Conservation (phyloP, 2,888 invertebrate species). For the Microctonus aethiopoides region DNA sequence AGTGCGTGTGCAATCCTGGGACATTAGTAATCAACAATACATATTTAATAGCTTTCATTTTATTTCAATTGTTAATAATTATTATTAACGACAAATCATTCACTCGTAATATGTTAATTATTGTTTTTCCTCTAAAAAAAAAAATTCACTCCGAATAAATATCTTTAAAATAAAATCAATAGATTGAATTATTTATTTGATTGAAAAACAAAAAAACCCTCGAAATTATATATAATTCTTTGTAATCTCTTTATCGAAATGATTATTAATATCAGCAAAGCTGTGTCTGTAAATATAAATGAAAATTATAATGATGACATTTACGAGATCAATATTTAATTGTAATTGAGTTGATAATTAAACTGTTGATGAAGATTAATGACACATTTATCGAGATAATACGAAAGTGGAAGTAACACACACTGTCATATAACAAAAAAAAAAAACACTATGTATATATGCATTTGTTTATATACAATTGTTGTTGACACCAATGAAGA, state of each 20-base stretch:
- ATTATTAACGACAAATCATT: too few species aligned
- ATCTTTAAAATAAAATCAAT: not conserved
- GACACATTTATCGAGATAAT: slow-evolving; percentile 5
- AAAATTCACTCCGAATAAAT: not conserved
- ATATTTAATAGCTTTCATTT: too few species aligned
- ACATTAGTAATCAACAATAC: not conserved
- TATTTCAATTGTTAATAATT: too few species aligned
- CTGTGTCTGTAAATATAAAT: not conserved
- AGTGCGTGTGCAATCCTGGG: slow-evolving; percentile 14
- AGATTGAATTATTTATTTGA: too few species aligned
- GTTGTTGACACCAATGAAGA: not conserved
- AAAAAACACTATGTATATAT: slow-evolving; percentile 13
- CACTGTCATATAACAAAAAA: slow-evolving; percentile 23
- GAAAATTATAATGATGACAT: slow-evolving; percentile 38
- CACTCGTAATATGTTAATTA: too few species aligned
- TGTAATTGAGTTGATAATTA: not conserved
- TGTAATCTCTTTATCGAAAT: too few species aligned
- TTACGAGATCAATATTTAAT: not conserved
- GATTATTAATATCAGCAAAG: not conserved
- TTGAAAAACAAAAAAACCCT: not conserved
- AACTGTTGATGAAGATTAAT: slow-evolving; percentile 1
- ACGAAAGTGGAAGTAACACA: slow-evolving; percentile 17
- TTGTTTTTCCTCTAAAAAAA: not conserved
- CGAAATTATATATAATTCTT: not conserved
- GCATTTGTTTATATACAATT: slow-evolving; percentile 3